These are phyloP conservation scores for Amyelois transitella DNA, from an alignment of 1,140 invertebrate genomes.

Conservation along the genomic window DNA sequence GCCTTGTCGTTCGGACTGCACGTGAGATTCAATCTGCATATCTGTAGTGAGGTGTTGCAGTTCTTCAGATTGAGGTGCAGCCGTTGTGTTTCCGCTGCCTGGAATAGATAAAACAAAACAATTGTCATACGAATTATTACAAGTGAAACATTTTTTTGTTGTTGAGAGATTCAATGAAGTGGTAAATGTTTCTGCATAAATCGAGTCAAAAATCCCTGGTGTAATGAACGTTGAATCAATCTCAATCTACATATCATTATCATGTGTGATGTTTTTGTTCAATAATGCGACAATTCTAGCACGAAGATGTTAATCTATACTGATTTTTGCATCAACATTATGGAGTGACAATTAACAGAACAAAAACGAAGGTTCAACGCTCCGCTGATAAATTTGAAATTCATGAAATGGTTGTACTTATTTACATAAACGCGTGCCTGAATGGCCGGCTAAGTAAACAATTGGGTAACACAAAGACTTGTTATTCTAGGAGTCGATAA, in stretches of 20 bases:
- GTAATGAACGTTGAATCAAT: background rate
- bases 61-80: slow-evolving; percentile 54
- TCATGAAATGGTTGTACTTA: background rate
- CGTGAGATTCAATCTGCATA: slow-evolving; percentile 26
- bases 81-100: slow-evolving; percentile 39
- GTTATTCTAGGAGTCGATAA: background rate
- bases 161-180: background rate
- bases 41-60: slow-evolving; percentile 30
- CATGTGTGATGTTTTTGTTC: background rate
- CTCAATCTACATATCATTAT: background rate
- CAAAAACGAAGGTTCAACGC: background rate
- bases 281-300: background rate
- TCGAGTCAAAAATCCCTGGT: background rate
- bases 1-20: slow-evolving; percentile 39
- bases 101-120: slow-evolving; percentile 23
- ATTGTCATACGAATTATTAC: background rate
- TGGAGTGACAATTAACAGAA: background rate
- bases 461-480: background rate
- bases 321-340: background rate
- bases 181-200: background rate
- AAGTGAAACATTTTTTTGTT: background rate
- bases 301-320: background rate
- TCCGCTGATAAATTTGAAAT: background rate
- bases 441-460: background rate
- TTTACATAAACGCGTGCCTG: slow-evolving; percentile 1